These are phyloP conservation scores for Drosophila mulleri DNA, from an alignment of 2,888 invertebrate species.

Conservation along the genomic window DNA sequence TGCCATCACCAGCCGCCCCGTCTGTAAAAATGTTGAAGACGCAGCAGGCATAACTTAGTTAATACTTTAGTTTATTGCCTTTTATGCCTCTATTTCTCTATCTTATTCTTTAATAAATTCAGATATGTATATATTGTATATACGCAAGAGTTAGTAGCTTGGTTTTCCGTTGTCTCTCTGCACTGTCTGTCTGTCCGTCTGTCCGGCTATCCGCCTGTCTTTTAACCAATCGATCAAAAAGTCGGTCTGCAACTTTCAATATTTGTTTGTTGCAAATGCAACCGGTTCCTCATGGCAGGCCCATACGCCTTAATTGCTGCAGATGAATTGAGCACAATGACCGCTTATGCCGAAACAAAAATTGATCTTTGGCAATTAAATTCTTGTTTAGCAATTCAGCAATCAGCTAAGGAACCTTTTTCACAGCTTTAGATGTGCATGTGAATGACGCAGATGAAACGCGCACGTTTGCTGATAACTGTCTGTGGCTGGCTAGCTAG, in stretches of 20 bases:
- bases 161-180: not conserved
- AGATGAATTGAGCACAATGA: slow-evolving; percentile 47
- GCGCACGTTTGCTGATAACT: slow-evolving; percentile 28
- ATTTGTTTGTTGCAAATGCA: slow-evolving; percentile 44
- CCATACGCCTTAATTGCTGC: not conserved
- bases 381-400: slow-evolving; percentile 19
- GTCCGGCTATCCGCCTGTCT: not conserved
- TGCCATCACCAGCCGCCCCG: slow-evolving; percentile 21
- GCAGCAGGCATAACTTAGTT: slow-evolving; percentile 16
- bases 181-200: not conserved
- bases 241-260: slow-evolving; percentile 30
- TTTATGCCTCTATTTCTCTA: not conserved
- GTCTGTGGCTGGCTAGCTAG: slow-evolving; percentile 24
- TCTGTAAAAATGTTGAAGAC: slow-evolving; percentile 33
- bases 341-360: slow-evolving; percentile 20
- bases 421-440: slow-evolving; percentile 3
- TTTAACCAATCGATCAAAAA: slow-evolving; percentile 26
- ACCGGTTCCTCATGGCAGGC: slow-evolving; percentile 44
- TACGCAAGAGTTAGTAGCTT: not conserved
- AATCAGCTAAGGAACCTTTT: slow-evolving; percentile 12
- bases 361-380: slow-evolving; percentile 25
- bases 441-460: slow-evolving; percentile 47
- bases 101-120: slow-evolving; percentile 5
- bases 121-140: slow-evolving; percentile 9
- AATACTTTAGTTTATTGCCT: not conserved